Evolutionary conservation across 1,140 invertebrate species (phyloP).

Genomic region (Platyscapa corneri): DNA sequence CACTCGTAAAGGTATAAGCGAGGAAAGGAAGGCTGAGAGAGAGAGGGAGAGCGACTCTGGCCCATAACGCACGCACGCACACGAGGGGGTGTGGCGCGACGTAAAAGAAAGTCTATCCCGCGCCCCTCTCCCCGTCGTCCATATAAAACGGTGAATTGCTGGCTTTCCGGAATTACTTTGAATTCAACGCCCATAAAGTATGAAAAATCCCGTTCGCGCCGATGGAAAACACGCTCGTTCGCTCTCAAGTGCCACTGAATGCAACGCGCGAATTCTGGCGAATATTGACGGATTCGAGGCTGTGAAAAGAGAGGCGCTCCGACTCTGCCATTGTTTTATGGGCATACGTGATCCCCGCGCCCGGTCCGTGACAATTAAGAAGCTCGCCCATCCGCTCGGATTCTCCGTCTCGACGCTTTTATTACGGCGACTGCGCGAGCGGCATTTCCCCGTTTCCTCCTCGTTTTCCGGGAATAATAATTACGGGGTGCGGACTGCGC

Average conservation of each 20-base stretch:
- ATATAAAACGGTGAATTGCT: background rate
- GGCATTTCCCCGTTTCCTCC: background rate
- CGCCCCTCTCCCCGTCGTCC: too few relatives aligned
- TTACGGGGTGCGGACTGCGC: background rate
- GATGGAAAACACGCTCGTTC: background rate
- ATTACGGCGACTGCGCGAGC: background rate
- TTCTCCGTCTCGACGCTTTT: background rate
- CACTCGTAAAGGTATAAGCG: background rate
- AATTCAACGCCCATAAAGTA: slow-evolving; percentile 10
- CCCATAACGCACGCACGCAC: background rate
- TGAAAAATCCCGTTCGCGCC: slow-evolving; percentile 1
- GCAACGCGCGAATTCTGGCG: background rate
- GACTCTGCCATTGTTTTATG: background rate
- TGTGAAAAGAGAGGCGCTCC: background rate
- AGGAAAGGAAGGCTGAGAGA: too few relatives aligned
- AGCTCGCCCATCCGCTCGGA: background rate
- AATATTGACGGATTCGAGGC: background rate
- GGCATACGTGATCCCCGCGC: background rate
- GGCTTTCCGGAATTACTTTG: background rate
- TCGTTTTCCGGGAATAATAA: background rate
- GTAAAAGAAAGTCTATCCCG: background rate
- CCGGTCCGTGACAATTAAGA: background rate
- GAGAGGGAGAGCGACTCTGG: too few relatives aligned
- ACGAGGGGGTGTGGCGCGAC: background rate
- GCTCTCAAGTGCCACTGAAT: background rate